Base-by-base conservation (phyloP, 2,888 invertebrate species). In the Elmis aenea region DNA sequence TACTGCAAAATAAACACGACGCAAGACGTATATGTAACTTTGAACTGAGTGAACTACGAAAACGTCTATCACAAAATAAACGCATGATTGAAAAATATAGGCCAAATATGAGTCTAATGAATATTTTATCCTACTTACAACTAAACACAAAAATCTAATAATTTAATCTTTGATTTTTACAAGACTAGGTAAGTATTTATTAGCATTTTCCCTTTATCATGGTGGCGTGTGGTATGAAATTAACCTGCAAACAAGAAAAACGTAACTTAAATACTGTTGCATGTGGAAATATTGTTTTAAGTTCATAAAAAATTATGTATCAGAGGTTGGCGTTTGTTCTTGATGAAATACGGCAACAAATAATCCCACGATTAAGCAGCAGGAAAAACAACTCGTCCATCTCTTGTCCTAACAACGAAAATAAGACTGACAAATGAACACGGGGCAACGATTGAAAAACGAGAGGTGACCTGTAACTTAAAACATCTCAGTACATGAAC, bases 121-220 rank as follows among this genome's bases (percentile, higher is more conserved):
- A 37, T 43, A n/a, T n/a, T n/a, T n/a, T n/a, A n/a, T n/a, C n/a
- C 33, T 27, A 33, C 35, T 39, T 36, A 36, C 30, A 43, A 35
- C 43, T 38, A 45, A 26, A 45, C 34, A 42, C 42, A 39, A 43
- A 31, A 23, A 24, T 39, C 18, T 42, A n/a, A 33, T 41, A 45
- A 40, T 37, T 33, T 43, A 45, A 45, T 46, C 46, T 46, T 46
- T 46, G 46, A 48, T 46, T 46, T 43, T 34, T 42, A 37, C 35
- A 38, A 36, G 48, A 48, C 46, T 48, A 46, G 44, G 44, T 43
- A 45, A 46, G 45, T 42, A 45, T 28, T 46, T 46, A 37, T 40
- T 38, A 41, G 33, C 26, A 18, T 37, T 30, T 23, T 23, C 9
- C 27, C 32, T 32, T 36, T 33, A 33, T 41, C 41, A 33, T 23